A percentile compares a stretch with the other conserved stretches of the same genome.
Conservation (phyloP, 1,140 invertebrate genomes). For the Platyscapa corneri region DNA sequence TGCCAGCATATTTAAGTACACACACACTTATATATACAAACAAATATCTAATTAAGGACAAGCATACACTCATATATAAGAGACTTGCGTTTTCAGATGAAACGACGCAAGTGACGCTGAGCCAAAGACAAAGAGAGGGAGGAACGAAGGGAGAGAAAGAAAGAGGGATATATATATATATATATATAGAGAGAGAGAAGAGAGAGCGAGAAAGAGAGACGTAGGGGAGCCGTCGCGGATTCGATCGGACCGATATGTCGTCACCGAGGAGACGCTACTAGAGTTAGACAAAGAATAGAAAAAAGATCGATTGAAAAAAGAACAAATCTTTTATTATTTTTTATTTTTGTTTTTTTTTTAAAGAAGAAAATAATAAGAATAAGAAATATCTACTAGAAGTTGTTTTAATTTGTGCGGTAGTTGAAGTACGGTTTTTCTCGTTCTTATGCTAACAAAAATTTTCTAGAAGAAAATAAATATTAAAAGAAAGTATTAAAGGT, state of each 20-base stretch:
- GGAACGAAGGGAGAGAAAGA: neutral
- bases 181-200: neutral
- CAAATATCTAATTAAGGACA: neutral
- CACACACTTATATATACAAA: neutral
- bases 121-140: neutral
- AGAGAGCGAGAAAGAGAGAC: neutral
- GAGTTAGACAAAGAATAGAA: conserved; percentile 28
- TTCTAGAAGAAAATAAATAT: neutral
- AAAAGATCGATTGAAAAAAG: neutral
- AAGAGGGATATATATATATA: no score
- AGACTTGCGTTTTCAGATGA: conserved; percentile 15
- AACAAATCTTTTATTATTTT: neutral
- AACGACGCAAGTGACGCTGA: conserved; percentile 41
- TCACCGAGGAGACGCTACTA: conserved; percentile 41
- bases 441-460: neutral
- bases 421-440: neutral
- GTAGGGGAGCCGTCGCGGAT: conserved; percentile 4
- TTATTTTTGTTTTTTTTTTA: neutral
- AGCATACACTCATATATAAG: neutral
- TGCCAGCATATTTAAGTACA: no score
- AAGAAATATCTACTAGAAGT: neutral
- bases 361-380: neutral
- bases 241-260: conserved; percentile 30
- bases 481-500: neutral
- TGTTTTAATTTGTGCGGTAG: neutral